These are phyloP conservation scores for Oxycera nigricornis DNA, from an alignment of 2,888 invertebrate genomes.

Conservation along the genomic window DNA sequence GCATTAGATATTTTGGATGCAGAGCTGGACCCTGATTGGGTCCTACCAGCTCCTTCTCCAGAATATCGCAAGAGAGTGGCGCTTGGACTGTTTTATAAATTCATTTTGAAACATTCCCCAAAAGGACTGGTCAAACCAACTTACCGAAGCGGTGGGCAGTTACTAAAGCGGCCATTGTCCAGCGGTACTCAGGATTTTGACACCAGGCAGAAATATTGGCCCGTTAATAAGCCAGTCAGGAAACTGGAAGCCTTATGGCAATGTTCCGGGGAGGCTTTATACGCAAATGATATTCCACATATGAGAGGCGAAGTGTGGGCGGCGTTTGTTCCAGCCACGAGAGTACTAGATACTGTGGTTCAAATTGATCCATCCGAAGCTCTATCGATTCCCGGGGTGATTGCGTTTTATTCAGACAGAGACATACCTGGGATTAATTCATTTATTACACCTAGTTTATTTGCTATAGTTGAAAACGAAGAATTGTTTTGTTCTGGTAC, in stretches of 20 bases:
- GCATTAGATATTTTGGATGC: conserved; percentile 62
- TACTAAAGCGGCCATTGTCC: conserved; percentile 65
- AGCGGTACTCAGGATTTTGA: conserved; percentile 68
- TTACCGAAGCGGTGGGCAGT: conserved; percentile 62
- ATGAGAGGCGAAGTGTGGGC: conserved; percentile 64
- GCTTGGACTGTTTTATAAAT: conserved; percentile 75
- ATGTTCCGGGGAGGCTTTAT: conserved; percentile 63
- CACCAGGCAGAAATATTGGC: conserved; percentile 68
- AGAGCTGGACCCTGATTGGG: conserved; percentile 69
- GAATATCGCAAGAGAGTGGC: conserved; percentile 72
- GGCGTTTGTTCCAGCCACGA: conserved; percentile 71
- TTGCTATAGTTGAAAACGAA: conserved; percentile 56
- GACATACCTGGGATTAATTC: conserved; percentile 76
- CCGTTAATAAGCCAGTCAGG: conserved; percentile 68
- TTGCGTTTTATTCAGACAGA: conserved; percentile 69
- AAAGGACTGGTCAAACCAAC: conserved; percentile 47
- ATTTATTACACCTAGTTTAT: conserved; percentile 60
- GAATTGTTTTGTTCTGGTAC: conserved; percentile 65
- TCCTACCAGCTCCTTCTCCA: conserved; percentile 70
- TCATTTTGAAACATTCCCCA: conserved; percentile 61
- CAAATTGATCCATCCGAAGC: conserved; percentile 71
- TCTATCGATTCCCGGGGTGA: conserved; percentile 71
- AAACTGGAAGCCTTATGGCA: conserved; percentile 69
- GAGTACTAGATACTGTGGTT: conserved; percentile 66
- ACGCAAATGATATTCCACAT: conserved; percentile 59